These are phyloP conservation scores for Pammene aurita DNA, from an alignment of 2,888 invertebrate genomes.

Conservation along the genomic window DNA sequence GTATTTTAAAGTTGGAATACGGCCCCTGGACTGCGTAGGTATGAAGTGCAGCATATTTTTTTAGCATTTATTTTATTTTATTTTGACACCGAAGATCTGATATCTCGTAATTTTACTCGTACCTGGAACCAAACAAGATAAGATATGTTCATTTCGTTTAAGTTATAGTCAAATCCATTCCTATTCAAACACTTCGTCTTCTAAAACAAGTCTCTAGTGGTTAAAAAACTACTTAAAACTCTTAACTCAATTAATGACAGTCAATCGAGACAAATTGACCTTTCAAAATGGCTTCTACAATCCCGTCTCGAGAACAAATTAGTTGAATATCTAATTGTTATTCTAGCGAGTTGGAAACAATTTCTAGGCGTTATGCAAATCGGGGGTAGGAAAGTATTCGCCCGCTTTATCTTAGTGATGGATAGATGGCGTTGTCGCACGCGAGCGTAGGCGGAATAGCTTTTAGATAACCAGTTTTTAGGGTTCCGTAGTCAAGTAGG, in stretches of 20 bases:
- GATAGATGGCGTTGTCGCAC: constrained; percentile 65
- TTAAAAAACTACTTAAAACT: constrained; percentile 31
- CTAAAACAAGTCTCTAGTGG: background rate
- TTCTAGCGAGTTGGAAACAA: constrained; percentile 58
- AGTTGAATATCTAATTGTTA: constrained; percentile 54
- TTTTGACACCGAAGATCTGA: too few relatives aligned
- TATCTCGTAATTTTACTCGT: too few relatives aligned
- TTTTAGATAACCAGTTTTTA: constrained; percentile 34
- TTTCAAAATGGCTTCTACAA: constrained; percentile 25
- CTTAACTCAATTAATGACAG: constrained; percentile 25
- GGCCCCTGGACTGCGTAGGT: too few relatives aligned
- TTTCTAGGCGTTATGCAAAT: constrained; percentile 71
- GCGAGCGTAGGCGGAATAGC: constrained; percentile 50
- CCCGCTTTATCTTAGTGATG: constrained; percentile 72
- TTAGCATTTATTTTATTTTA: too few relatives aligned
- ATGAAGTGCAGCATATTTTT: too few relatives aligned
- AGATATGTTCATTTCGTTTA: too few relatives aligned
- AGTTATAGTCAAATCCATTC: too few relatives aligned
- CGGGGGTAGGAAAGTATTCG: constrained; percentile 59
- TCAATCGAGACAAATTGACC: constrained; percentile 27
- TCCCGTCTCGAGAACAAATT: constrained; percentile 44
- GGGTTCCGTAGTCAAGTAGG: too few relatives aligned
- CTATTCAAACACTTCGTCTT: background rate
- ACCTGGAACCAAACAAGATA: too few relatives aligned
- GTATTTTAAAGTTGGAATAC: too few relatives aligned